These are phyloP conservation scores for Limanda limanda DNA, from an alignment of 2,113 vertebrate genomes.

Conservation along the genomic window DNA sequence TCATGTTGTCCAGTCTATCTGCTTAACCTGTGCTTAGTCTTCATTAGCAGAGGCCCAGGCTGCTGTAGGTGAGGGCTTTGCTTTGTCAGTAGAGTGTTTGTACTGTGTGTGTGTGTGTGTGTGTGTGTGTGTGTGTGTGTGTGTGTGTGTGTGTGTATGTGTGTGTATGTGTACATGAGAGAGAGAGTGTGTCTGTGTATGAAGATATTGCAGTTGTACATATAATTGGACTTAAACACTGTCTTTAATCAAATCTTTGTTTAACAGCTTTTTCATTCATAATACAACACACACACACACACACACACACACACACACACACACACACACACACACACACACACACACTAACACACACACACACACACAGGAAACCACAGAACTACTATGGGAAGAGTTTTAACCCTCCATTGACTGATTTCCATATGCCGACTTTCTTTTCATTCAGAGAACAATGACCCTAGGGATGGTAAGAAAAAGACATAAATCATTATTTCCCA, in stretches of 20 bases:
- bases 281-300: too few relatives aligned
- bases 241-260: too few relatives aligned
- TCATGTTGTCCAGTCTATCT: neutral
- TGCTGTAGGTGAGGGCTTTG: constrained; percentile 48
- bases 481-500: neutral
- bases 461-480: constrained; percentile 65
- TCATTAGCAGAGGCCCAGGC: constrained; percentile 47
- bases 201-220: too few relatives aligned
- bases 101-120: neutral
- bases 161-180: too few relatives aligned
- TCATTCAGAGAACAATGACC: constrained; percentile 58
- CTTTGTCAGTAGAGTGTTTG: constrained; percentile 19
- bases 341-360: constrained; percentile 6
- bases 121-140: too few relatives aligned
- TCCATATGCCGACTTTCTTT: constrained; percentile 52
- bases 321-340: neutral
- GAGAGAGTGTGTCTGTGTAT: too few relatives aligned
- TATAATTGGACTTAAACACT: too few relatives aligned
- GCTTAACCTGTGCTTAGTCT: constrained; percentile 48
- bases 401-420: constrained; percentile 44
- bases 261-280: too few relatives aligned
- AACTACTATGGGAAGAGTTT: constrained; percentile 11
- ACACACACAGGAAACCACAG: constrained; percentile 13
- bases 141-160: too few relatives aligned
- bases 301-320: too few relatives aligned